Percentiles rank a stretch among this genome's conserved stretches.
Evolutionary conservation across 2,888 invertebrate species (phyloP).

Genomic region (Lepidocyrtinus sp.): DNA sequence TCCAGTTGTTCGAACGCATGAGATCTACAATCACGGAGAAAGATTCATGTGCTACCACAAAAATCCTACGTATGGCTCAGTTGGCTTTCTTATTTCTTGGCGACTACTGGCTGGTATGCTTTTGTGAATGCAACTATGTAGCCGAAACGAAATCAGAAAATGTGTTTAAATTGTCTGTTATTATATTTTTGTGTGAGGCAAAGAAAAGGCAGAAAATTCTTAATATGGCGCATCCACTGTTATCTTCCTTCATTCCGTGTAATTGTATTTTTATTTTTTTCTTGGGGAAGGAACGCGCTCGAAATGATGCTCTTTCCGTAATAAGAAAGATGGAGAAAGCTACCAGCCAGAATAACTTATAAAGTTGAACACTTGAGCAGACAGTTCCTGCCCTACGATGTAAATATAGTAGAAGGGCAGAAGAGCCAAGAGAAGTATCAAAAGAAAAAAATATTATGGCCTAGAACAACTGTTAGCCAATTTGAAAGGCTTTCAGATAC

Average conservation of each 20-base stretch:
- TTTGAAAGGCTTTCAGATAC: not conserved
- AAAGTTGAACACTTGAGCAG: conserved; percentile 11
- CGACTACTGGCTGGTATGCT: no score
- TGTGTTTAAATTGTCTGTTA: conserved; percentile 5
- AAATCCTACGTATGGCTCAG: conserved; percentile 4
- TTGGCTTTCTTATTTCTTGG: not conserved
- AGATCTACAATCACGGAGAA: conserved; percentile 11
- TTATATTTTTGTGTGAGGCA: conserved; percentile 2
- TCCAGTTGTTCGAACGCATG: conserved; percentile 8
- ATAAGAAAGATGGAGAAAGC: not conserved
- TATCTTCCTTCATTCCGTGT: not conserved
- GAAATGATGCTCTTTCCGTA: conserved; percentile 4
- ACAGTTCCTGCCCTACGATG: not conserved
- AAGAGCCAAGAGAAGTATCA: not conserved
- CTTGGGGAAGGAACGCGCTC: not conserved
- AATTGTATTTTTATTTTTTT: conserved; percentile 11
- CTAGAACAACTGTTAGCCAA: conserved; percentile 16
- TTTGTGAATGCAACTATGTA: not conserved
- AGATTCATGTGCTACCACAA: conserved; percentile 13
- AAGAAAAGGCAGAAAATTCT: conserved; percentile 4
- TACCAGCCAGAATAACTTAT: conserved; percentile 15
- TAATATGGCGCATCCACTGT: conserved; percentile 10
- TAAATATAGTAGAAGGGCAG: not conserved
- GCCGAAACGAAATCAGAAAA: not conserved
- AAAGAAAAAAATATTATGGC: no score